Conservation (phyloP, 2,113 vertebrate species). For the Pseudorhombus dupliciocellatus region DNA sequence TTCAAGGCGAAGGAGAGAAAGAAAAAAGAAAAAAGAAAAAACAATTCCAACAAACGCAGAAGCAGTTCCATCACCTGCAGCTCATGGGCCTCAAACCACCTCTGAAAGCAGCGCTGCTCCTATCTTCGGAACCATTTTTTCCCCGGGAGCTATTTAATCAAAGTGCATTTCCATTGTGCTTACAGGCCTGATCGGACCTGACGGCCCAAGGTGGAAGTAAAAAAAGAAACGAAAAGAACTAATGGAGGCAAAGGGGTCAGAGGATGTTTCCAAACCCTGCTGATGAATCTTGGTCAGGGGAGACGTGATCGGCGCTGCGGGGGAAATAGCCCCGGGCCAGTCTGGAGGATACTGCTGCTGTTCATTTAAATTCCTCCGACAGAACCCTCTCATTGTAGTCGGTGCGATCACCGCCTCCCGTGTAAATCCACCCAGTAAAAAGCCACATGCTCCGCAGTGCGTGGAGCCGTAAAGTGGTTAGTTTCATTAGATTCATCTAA, state of each 20-base stretch:
- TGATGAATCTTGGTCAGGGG: conserved; percentile 55
- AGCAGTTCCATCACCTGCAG: conserved; percentile 14
- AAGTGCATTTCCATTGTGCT: conserved; percentile 39
- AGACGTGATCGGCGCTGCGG: background rate
- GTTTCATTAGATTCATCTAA: conserved; percentile 21
- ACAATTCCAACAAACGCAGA: conserved; percentile 22
- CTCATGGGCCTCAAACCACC: conserved; percentile 23
- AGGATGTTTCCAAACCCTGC: conserved; percentile 44
- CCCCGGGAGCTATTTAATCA: conserved; percentile 57
- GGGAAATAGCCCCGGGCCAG: conserved; percentile 39
- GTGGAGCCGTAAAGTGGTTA: background rate
- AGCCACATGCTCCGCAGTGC: conserved; percentile 4
- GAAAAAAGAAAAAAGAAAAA: conserved; percentile 3
- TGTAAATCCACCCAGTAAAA: conserved; percentile 29
- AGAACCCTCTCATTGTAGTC: conserved; percentile 4
- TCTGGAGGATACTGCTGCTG: conserved; percentile 32
- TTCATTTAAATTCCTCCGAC: conserved; percentile 52
- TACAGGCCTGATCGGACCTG: conserved; percentile 36
- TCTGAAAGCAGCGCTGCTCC: conserved; percentile 1
- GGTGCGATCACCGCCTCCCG: conserved; percentile 2
- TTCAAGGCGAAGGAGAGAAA: conserved; percentile 20
- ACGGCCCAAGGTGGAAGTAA: conserved; percentile 3
- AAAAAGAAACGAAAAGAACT: conserved; percentile 2
- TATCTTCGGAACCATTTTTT: conserved; percentile 23
- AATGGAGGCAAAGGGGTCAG: conserved; percentile 25